phyloP scores from a whole-genome alignment of 92 coral and sea anemone genomes.

The Bergia sp. region DNA sequence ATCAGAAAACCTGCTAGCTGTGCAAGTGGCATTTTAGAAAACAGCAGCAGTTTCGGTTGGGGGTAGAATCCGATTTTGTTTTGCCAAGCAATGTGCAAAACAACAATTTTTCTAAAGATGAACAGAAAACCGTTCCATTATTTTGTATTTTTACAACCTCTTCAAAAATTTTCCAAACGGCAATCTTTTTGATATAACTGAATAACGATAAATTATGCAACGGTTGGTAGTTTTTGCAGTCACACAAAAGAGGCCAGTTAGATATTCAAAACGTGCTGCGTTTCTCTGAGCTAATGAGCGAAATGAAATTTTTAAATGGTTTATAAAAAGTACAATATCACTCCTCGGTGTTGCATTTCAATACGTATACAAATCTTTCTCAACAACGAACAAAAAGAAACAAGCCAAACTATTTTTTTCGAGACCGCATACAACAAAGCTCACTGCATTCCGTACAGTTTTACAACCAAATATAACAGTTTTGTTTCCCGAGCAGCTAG shows the following conservation, averaged over 20 bases:
- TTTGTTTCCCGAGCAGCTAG: neutral
- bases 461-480: neutral
- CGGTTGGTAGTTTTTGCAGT: neutral
- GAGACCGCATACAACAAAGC: neutral
- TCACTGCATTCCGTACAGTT: no score
- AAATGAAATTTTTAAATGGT: neutral
- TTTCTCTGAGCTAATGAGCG: neutral
- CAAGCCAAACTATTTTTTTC: neutral
- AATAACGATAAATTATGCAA: neutral
- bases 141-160: neutral
- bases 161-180: neutral
- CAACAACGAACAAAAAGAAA: neutral
- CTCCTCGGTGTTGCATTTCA: neutral
- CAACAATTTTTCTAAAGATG: neutral
- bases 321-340: neutral
- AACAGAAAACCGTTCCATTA: neutral
- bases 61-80: neutral
- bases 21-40: neutral
- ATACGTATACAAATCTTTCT: neutral
- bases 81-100: no score
- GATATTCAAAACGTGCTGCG: neutral
- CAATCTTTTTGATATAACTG: neutral
- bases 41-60: neutral
- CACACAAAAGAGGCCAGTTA: neutral
- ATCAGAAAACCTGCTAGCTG: neutral